A percentile compares a stretch with the other conserved stretches of the same genome.
phyloP scores from a whole-genome alignment of 1,140 invertebrate species.

The Leptonema lineaticorne region DNA sequence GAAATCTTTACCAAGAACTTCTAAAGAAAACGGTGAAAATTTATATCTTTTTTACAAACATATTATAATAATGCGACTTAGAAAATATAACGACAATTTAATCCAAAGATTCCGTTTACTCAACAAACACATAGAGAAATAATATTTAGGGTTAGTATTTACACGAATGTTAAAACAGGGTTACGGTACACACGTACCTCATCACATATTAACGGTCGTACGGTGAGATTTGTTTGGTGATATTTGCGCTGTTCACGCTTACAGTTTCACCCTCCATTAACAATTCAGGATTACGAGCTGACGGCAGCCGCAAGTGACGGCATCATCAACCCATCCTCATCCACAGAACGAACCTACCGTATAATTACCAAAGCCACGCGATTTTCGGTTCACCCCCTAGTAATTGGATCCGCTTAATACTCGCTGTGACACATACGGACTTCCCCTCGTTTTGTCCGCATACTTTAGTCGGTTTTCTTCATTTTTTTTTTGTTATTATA shows the following conservation, averaged over 20 bases:
- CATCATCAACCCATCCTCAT: constrained; percentile 12
- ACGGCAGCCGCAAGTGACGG: constrained; percentile 23
- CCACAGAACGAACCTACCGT: background rate
- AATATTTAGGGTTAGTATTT: no score
- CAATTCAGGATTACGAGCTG: constrained; percentile 31
- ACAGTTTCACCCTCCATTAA: constrained; percentile 9
- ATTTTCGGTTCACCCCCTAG: background rate
- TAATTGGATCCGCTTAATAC: constrained; percentile 1
- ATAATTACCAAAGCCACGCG: background rate
- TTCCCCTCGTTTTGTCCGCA: no score
- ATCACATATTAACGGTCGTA: constrained; percentile 23
- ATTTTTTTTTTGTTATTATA: background rate
- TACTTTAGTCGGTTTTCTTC: no score
- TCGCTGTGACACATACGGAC: background rate
- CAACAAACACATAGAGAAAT: no score
- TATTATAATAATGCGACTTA: no score
- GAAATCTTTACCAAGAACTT: no score
- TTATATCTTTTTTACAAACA: no score
- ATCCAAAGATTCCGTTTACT: no score
- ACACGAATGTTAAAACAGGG: no score
- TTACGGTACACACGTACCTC: background rate
- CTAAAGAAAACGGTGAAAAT: no score
- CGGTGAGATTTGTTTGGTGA: constrained; percentile 24
- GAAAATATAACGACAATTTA: no score
- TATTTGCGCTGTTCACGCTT: background rate